phyloP scores from a whole-genome alignment of 2,888 invertebrate species.

The Endotricha flammealis region DNA sequence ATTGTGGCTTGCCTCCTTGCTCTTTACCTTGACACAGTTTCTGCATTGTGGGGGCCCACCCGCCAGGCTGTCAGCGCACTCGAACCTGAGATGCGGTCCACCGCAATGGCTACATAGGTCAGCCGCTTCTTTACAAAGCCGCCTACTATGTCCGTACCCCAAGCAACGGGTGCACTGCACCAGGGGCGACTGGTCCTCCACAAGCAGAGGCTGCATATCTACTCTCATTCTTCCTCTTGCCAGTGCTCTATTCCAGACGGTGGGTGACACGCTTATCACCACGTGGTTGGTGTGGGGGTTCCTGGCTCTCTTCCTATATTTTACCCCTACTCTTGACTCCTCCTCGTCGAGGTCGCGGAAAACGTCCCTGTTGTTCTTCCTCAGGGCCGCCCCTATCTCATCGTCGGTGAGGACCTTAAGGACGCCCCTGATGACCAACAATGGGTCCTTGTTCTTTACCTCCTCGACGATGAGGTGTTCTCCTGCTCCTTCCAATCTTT shows the following conservation, averaged over 20 bases:
- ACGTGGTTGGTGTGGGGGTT: conserved; percentile 3
- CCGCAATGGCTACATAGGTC: neutral
- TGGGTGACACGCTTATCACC: neutral
- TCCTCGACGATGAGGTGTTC: no score
- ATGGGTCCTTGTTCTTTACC: no score
- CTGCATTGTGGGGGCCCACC: no score
- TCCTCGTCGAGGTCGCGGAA: neutral
- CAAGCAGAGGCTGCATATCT: neutral
- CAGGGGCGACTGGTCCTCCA: neutral
- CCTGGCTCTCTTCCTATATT: neutral
- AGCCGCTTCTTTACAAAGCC: no score
- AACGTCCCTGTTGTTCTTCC: neutral
- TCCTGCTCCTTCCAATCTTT: neutral
- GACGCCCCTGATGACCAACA: no score
- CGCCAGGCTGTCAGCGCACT: no score
- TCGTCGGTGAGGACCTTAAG: no score
- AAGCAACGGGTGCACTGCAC: no score
- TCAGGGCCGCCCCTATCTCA: neutral
- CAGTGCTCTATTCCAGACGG: neutral
- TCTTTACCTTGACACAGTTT: no score
- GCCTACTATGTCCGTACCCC: no score
- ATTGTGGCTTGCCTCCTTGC: no score
- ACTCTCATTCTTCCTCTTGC: neutral
- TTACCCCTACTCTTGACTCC: neutral
- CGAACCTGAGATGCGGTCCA: no score